A percentile compares a stretch with the other conserved stretches of the same genome.
Conservation (phyloP, 2,113 vertebrate genomes). For the Oncorhynchus tshawytscha region DNA sequence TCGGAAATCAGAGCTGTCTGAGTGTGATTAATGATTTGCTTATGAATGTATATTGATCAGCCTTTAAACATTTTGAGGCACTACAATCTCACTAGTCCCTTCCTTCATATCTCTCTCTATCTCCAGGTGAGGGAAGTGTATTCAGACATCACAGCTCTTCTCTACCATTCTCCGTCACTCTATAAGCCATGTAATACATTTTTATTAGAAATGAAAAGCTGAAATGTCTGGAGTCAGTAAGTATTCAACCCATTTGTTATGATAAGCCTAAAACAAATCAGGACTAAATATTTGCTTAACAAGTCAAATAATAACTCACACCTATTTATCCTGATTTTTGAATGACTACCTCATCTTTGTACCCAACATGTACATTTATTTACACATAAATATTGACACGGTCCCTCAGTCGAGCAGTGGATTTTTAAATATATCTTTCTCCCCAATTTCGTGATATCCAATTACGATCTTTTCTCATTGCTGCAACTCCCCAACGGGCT, state of each 20-base stretch:
- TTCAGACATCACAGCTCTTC: constrained; percentile 6
- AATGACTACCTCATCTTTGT: neutral
- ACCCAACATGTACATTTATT: too few species aligned
- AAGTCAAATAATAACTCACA: too few species aligned
- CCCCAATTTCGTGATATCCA: too few species aligned
- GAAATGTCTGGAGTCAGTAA: too few species aligned
- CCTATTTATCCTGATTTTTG: neutral
- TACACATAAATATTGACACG: too few species aligned
- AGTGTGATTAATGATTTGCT: constrained; percentile 21
- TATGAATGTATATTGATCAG: neutral
- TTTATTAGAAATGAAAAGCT: too few species aligned
- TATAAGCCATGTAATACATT: constrained; percentile 11
- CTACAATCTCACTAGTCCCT: neutral
- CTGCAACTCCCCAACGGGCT: too few species aligned
- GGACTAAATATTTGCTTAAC: too few species aligned
- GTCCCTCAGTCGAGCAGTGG: too few species aligned
- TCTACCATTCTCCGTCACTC: constrained; percentile 15
- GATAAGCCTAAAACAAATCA: too few species aligned
- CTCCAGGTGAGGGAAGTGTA: neutral
- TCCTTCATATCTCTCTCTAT: neutral
- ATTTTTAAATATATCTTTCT: too few species aligned
- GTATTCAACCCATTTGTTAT: neutral
- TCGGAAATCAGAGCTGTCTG: constrained; percentile 16
- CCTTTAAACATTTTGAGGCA: neutral
- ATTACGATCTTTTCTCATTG: too few species aligned